Conservation (phyloP, 2,113 vertebrate species). For the Melanostigma gelatinosum region DNA sequence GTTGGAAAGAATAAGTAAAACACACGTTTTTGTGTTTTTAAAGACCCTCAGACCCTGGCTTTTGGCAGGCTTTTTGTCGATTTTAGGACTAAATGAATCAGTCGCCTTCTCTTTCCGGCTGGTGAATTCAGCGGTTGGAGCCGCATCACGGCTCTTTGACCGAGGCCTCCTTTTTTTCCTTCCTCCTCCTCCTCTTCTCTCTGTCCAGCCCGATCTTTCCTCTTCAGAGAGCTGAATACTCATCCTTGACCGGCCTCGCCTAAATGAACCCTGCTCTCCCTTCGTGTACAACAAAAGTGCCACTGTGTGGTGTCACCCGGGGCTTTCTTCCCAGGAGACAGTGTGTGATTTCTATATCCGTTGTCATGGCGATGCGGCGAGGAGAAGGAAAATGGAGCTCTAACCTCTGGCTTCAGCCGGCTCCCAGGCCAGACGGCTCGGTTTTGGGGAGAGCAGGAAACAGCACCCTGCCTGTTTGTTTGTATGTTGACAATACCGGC, state of each 20-base stretch:
- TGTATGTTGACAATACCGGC: conserved; percentile 90
- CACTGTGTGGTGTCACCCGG: conserved; percentile 92
- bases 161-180: conserved; percentile 16
- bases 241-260: conserved; percentile 89
- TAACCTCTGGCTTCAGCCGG: conserved; percentile 92
- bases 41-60: neutral
- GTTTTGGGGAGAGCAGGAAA: conserved; percentile 86
- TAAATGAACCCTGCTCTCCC: conserved; percentile 92
- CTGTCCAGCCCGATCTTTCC: conserved; percentile 90
- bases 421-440: conserved; percentile 86
- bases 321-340: conserved; percentile 93
- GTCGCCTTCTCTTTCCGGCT: conserved; percentile 51
- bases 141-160: conserved; percentile 60
- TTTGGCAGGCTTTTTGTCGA: conserved; percentile 15
- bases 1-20: neutral
- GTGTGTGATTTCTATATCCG: conserved; percentile 99
- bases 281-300: conserved; percentile 93
- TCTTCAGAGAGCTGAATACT: conserved; percentile 91
- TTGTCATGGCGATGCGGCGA: conserved; percentile 96
- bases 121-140: conserved; percentile 48
- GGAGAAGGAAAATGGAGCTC: conserved; percentile 92
- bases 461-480: conserved; percentile 90
- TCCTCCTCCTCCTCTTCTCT: conserved; percentile 53
- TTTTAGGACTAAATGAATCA: conserved; percentile 39
- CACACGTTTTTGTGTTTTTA: neutral